Evolutionary conservation across 2,888 invertebrate species (phyloP).

Genomic region (Furcula furcula): DNA sequence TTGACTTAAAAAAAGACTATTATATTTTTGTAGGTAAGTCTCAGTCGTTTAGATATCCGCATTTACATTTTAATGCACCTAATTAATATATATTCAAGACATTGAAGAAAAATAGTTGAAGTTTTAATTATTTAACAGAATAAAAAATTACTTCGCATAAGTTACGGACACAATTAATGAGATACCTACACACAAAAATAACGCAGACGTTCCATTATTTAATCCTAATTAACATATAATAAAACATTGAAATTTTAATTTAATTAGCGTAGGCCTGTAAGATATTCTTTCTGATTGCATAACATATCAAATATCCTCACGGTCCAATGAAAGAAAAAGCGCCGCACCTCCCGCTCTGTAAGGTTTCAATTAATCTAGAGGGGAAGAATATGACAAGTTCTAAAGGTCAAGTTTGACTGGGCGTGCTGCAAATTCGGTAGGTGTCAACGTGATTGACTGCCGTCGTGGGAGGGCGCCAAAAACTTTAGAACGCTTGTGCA

Average conservation of each 20-base stretch:
- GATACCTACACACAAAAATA: too few relatives aligned
- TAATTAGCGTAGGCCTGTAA: not conserved
- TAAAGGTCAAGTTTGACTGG: constrained; percentile 34
- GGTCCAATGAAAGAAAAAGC: not conserved
- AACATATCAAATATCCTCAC: constrained; percentile 19
- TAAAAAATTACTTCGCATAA: too few relatives aligned
- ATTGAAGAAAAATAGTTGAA: too few relatives aligned
- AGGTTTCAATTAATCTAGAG: not conserved
- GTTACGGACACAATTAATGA: too few relatives aligned
- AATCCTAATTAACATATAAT: not conserved
- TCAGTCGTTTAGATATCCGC: too few relatives aligned
- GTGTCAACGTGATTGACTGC: constrained; percentile 45
- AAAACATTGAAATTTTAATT: not conserved
- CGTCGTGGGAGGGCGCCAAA: constrained; percentile 38
- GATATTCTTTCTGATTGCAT: constrained; percentile 14
- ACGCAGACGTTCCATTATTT: too few relatives aligned
- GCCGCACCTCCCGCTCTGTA: not conserved
- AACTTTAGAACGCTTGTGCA: constrained; percentile 23
- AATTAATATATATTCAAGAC: too few relatives aligned
- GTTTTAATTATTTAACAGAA: too few relatives aligned
- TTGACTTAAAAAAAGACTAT: too few relatives aligned
- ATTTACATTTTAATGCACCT: too few relatives aligned
- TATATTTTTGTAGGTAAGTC: too few relatives aligned
- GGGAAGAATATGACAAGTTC: constrained; percentile 9
- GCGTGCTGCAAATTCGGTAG: constrained; percentile 24